Base-by-base conservation (phyloP, 2,113 vertebrate genomes). In the Steatornis caripensis region DNA sequence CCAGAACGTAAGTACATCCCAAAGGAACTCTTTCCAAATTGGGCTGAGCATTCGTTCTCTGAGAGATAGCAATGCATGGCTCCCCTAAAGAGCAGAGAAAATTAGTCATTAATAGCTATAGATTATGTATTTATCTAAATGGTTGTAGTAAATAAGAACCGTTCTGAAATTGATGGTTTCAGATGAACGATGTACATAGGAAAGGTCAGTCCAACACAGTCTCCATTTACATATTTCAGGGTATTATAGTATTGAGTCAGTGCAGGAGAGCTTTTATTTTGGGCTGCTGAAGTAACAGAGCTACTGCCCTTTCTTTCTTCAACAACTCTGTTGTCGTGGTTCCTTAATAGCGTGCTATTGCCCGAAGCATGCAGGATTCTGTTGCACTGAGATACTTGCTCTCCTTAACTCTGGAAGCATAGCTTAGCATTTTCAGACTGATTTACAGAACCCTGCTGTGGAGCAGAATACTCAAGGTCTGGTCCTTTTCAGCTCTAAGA, bases 1-100 rank as follows among this genome's bases (percentile, higher is more conserved):
- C 99, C 99, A 0, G 98, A 99, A 20, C 96, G 99, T 99, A 95
- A 98, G 98, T 98, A 32, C 6, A 66, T 53, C 46, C 22, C 75
- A 48, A n/a, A 53, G 54, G 51, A 57, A 32, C 51, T 36, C 20
- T n/a, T 74, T 26, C 27, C 74, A 60, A 29, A n/a, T 5, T 9
- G 29, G 37, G 62, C 54, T 39, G 70, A 69, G 51, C 14, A 2
- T 21, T 49, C 12, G 7, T 58, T 45, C 17, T 13, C 20, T 39
- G 18, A 46, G 45, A 55, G 20, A 23, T 4, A 55, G 70, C 65
- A 45, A 11, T 36, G 29, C 34, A 3, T 23, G 37, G 51, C 34
- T 70, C 23, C 43, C 21, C 23, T 41, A 5, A 46, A 32, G n/a
- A 79, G 53, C 79, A 58, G 62, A 57, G 36, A 29, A 43, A 48